Conservation (phyloP, 2,113 vertebrate species). For the Seriola aureovittata region DNA sequence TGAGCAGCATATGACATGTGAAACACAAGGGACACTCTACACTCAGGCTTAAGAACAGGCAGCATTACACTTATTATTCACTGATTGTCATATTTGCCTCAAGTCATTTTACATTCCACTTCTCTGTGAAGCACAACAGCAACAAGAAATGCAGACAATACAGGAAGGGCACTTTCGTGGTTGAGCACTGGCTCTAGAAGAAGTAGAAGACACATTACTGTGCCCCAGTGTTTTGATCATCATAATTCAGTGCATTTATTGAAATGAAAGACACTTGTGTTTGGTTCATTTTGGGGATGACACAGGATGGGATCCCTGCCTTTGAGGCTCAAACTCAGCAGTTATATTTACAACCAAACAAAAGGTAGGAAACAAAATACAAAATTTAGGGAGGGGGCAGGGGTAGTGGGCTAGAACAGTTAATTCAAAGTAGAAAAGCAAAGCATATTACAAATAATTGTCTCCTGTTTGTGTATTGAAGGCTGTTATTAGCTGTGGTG, state of each 20-base stretch:
- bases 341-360: conserved; percentile 47
- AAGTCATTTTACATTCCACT: conserved; percentile 31
- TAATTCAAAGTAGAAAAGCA: conserved; percentile 51
- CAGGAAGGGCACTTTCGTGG: conserved; percentile 22
- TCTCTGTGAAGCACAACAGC: conserved; percentile 31
- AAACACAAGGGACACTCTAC: conserved; percentile 34
- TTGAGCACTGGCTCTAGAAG: conserved; percentile 18
- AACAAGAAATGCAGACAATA: conserved; percentile 27
- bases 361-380: conserved; percentile 29
- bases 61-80: conserved; percentile 22
- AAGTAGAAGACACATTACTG: conserved; percentile 1
- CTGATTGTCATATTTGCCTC: conserved; percentile 33
- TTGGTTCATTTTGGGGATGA: conserved; percentile 39
- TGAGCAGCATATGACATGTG: conserved; percentile 56
- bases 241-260: conserved; percentile 71
- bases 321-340: conserved; percentile 28
- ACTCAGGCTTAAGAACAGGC: conserved; percentile 16
- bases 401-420: conserved; percentile 12
- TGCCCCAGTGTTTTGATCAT: neutral
- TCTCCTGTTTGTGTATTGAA: conserved; percentile 50
- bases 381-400: neutral
- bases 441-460: conserved; percentile 62
- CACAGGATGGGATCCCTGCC: neutral
- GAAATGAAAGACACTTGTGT: conserved; percentile 65
- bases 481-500: conserved; percentile 31